These are phyloP conservation scores for Gymnogyps californianus DNA, from an alignment of 2,113 vertebrate species.

Conservation along the genomic window DNA sequence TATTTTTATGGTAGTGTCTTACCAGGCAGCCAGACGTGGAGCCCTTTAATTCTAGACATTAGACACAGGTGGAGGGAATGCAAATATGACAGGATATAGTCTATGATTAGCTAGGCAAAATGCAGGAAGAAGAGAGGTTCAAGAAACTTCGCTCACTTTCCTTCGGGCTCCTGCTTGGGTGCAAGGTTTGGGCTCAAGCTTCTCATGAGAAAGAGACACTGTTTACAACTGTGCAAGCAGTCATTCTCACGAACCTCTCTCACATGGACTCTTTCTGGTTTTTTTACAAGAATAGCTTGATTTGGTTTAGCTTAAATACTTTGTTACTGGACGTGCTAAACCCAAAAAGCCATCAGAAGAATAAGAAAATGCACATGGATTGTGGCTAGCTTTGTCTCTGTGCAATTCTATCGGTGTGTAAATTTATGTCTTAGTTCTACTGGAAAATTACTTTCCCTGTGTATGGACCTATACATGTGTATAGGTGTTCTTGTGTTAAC, in stretches of 20 bases:
- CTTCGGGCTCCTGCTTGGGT: background rate
- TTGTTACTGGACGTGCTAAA: background rate
- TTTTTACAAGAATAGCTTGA: background rate
- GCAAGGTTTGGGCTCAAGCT: background rate
- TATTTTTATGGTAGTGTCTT: background rate
- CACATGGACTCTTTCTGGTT: no score
- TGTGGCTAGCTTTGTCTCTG: background rate
- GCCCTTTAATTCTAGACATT: background rate
- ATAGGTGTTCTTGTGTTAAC: background rate
- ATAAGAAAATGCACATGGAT: background rate
- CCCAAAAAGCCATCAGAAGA: background rate
- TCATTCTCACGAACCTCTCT: background rate
- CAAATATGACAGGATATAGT: background rate
- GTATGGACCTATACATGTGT: background rate
- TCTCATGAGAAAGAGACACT: background rate
- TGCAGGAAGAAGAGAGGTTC: background rate
- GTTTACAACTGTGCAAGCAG: background rate
- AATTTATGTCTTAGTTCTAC: background rate
- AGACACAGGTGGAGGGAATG: background rate
- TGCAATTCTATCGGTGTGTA: background rate
- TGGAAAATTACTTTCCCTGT: background rate
- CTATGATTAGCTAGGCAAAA: background rate
- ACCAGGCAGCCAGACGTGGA: background rate
- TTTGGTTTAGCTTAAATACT: background rate
- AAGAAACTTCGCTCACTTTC: background rate